A percentile compares a stretch with the other conserved stretches of the same genome.
phyloP scores from a whole-genome alignment of 1,140 invertebrate genomes.

The Penaeus indicus region DNA sequence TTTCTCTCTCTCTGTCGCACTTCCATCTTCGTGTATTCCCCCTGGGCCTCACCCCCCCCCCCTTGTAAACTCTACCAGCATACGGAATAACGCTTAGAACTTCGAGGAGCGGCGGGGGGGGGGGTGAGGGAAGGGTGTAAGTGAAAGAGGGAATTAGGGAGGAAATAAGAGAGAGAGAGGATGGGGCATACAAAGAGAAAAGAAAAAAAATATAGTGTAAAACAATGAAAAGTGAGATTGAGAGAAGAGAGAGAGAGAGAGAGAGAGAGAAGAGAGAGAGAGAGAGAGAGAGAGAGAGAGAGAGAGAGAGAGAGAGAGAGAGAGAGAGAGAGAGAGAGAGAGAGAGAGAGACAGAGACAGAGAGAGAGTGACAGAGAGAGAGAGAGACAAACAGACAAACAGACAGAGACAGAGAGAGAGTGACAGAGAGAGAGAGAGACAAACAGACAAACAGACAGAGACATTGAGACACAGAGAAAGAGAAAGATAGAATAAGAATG shows the following conservation, averaged over 20 bases:
- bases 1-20: background rate
- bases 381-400: background rate
- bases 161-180: background rate
- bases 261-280: background rate
- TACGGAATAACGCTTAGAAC: too few relatives aligned
- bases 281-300: background rate
- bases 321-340: background rate
- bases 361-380: background rate
- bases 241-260: background rate
- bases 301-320: conserved; percentile 1
- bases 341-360: background rate
- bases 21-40: too few relatives aligned
- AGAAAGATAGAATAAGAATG: background rate
- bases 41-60: too few relatives aligned
- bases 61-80: too few relatives aligned
- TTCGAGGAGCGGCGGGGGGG: background rate
- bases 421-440: background rate
- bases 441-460: background rate
- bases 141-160: background rate
- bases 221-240: background rate
- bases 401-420: background rate
- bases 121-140: background rate
- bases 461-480: background rate
- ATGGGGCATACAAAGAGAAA: background rate
- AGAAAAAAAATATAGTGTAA: background rate